These are phyloP conservation scores for Blastobasis lacticolella DNA, from an alignment of 2,888 invertebrate genomes.

Conservation along the genomic window DNA sequence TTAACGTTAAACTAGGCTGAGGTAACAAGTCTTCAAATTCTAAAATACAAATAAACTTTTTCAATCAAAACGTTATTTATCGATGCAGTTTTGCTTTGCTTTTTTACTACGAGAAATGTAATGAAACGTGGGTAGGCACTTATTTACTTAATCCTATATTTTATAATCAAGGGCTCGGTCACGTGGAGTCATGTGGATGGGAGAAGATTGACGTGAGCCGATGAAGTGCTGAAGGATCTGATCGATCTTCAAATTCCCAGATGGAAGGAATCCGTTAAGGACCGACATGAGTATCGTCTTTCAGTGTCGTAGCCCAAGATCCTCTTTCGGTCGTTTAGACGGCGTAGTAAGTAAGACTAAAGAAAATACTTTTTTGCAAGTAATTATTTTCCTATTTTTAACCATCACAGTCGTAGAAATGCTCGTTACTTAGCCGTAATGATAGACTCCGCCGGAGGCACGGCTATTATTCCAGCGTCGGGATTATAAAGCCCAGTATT, in stretches of 20 bases:
- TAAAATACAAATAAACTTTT: too few species aligned
- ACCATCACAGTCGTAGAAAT: conserved; percentile 3
- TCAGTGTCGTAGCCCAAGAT: neutral
- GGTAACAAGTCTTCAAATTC: too few species aligned
- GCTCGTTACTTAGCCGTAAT: conserved; percentile 9
- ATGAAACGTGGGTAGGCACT: too few species aligned
- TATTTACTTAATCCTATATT: too few species aligned
- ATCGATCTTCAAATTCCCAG: neutral
- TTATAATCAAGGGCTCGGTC: too few species aligned
- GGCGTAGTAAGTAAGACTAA: neutral
- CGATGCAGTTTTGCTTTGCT: too few species aligned
- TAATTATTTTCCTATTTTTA: conserved; percentile 6
- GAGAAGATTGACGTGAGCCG: too few species aligned
- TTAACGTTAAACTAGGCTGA: too few species aligned
- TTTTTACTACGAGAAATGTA: too few species aligned
- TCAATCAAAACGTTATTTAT: too few species aligned
- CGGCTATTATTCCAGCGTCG: conserved; percentile 3
- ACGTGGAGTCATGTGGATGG: too few species aligned
- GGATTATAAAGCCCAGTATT: conserved; percentile 6
- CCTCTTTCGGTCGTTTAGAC: neutral
- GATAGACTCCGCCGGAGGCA: conserved; percentile 1
- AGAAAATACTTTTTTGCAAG: neutral
- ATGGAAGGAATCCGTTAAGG: neutral
- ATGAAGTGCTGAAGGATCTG: neutral
- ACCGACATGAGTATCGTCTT: neutral